phyloP scores from a whole-genome alignment of 2,797 vertebrate genomes.

The Serranus cabrilla region DNA sequence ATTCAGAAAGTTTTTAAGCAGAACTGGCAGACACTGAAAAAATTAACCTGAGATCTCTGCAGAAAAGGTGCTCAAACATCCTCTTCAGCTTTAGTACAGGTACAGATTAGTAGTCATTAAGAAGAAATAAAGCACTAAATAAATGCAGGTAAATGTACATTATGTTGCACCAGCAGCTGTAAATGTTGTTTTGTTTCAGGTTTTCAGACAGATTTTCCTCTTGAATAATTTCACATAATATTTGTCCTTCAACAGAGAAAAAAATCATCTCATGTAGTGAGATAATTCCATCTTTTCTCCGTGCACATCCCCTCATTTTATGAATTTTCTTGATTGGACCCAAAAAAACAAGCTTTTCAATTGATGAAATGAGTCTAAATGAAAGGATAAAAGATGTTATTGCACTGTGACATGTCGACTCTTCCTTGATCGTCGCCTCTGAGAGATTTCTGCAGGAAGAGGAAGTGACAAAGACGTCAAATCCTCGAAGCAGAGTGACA shows the following conservation, averaged over 20 bases:
- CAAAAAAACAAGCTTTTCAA: no score
- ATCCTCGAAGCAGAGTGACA: conserved; percentile 46
- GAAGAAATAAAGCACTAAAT: neutral
- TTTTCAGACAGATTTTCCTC: neutral
- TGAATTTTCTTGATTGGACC: neutral
- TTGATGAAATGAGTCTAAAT: neutral
- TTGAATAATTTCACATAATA: neutral
- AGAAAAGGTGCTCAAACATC: neutral
- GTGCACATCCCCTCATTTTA: neutral
- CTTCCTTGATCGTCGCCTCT: conserved; percentile 58
- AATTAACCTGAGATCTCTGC: neutral
- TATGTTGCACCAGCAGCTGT: neutral
- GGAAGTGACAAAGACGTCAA: conserved; percentile 56
- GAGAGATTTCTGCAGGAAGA: conserved; percentile 45
- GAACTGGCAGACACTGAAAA: neutral
- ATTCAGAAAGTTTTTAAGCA: neutral
- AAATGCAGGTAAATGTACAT: neutral
- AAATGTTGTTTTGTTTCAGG: neutral
- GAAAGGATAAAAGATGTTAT: neutral
- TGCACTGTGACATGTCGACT: neutral
- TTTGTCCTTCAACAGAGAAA: neutral
- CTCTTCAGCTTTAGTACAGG: neutral
- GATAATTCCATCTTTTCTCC: neutral
- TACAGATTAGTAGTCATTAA: neutral
- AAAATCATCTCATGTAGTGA: neutral